Evolutionary conservation across 2,113 vertebrate genomes (phyloP), one percentile per base, ranked within the genome.

Genomic region (Labeo rohita): DNA sequence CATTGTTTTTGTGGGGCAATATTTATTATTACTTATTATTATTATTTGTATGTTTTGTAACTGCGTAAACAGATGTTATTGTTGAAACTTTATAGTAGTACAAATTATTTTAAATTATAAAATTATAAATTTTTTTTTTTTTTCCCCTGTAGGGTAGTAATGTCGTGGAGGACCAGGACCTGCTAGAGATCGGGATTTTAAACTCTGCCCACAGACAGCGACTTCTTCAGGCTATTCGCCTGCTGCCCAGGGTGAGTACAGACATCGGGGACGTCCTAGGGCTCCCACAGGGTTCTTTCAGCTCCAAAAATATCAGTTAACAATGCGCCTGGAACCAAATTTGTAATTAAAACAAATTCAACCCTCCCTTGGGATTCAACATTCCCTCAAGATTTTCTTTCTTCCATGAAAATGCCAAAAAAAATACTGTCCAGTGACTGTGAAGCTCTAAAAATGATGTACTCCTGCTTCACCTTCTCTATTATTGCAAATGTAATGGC

Each of bases 151-250:
- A 99, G 97, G 98, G 98, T 94, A 98, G 98, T 90, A 99, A 99
- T 70, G 98, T 99, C 87, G 98, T 99, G 95, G 98, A 99, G 88
- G 98, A 99, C 93, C 98, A 99, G 91, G 98, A 99, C 93, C 94
- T 99, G 92, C 92, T 99, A 93, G 98, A 99, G 95, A 99, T 99
- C 81, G 98, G 98, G 88, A 99, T 99, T 90, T 96, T 99, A 90
- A 99, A 98, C 93, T 99, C 98, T 72, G 96, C 97, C 82, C 98
- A 99, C 93, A 96, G 98, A 92, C 98, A 99, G 88, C 96, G 97
- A 91, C 97, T 99, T 92, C 96, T 99, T n/a, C 98, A 99, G 95
- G 98, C 98, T 89, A 98, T 99, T 87, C 97, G 98, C 87, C 96
- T 98, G 88, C 96, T 99, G 92, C 98, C 98, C 91, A 96, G 98